phyloP scores from a whole-genome alignment of 2,113 vertebrate genomes.

The Sminthopsis crassicaudata region DNA sequence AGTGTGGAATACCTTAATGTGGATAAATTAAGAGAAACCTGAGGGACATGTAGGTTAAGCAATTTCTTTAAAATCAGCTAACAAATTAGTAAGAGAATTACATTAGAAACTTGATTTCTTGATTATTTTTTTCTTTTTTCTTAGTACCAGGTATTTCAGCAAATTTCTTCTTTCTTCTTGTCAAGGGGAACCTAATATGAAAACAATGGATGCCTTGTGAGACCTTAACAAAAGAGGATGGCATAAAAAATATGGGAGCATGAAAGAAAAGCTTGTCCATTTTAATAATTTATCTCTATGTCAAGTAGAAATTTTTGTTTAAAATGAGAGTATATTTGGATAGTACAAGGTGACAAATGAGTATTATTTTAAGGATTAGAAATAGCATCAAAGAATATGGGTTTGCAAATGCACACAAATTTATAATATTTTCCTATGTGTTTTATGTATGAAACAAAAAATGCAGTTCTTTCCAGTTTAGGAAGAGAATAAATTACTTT shows the following conservation, averaged over 20 bases:
- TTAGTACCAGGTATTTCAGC: background rate
- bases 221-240: background rate
- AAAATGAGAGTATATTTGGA: background rate
- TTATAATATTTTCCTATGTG: background rate
- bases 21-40: background rate
- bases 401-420: background rate
- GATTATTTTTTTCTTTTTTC: background rate
- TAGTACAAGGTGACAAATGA: background rate
- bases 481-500: background rate
- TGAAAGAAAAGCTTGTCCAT: background rate
- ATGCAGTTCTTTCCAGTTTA: background rate
- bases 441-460: background rate
- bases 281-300: background rate
- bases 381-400: background rate
- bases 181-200: background rate
- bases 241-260: background rate
- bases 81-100: background rate
- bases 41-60: background rate
- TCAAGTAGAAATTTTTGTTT: background rate
- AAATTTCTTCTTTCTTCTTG: background rate
- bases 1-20: background rate
- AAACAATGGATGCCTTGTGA: background rate
- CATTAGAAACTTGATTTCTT: background rate
- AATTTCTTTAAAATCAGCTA: background rate
- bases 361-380: background rate